A percentile compares a stretch with the other conserved stretches of the same genome.
Conservation (phyloP, 2,888 invertebrate species). For the Schizaphis graminum region DNA sequence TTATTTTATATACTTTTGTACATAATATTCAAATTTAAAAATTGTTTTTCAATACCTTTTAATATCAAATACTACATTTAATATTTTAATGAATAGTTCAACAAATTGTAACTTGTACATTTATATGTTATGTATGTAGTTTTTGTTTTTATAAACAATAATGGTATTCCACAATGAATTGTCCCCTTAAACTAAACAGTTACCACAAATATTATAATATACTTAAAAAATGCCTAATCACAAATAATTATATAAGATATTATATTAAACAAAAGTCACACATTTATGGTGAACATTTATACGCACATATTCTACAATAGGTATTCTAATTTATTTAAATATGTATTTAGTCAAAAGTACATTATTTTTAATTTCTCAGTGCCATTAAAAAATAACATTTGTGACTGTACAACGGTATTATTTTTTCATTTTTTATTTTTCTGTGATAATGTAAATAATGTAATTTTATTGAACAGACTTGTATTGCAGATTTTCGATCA, state of each 20-base stretch:
- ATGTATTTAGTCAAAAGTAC: not conserved
- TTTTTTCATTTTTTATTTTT: constrained; percentile 50
- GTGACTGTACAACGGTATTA: not conserved
- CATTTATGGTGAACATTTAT: not conserved
- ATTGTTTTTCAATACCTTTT: constrained; percentile 46
- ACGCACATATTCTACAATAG: constrained; percentile 42
- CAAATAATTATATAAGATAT: not conserved
- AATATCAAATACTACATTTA: constrained; percentile 11
- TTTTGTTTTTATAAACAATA: not conserved
- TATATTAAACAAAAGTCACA: not conserved
- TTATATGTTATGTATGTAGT: constrained; percentile 3
- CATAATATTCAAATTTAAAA: constrained; percentile 24
- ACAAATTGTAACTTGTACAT: constrained; percentile 30
- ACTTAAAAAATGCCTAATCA: constrained; percentile 12
- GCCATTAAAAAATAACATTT: constrained; percentile 1
- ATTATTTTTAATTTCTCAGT: not conserved
- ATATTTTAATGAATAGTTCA: not conserved
- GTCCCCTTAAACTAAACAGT: constrained; percentile 32
- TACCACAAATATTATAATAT: constrained; percentile 33
- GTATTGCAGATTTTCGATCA: not conserved
- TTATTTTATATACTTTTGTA: constrained; percentile 47
- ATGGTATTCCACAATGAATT: constrained; percentile 13
- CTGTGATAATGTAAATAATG: constrained; percentile 65
- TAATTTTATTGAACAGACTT: constrained; percentile 28
- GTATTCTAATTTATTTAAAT: constrained; percentile 30